Evolutionary conservation across 2,888 invertebrate genomes (phyloP), one percentile per base, ranked within the genome.

Genomic region (Volucella bombylans): DNA sequence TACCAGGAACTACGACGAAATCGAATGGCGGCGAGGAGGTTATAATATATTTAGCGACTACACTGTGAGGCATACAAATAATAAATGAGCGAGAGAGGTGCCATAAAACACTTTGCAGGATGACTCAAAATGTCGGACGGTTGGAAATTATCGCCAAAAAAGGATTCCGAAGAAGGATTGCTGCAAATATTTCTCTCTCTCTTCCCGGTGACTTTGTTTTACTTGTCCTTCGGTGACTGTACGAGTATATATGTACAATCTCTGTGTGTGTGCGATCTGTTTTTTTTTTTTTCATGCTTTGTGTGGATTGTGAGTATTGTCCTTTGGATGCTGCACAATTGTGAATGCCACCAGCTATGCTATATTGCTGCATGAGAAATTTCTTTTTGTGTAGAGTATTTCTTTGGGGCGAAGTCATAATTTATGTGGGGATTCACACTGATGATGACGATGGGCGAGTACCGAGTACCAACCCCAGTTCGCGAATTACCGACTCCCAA

Each of bases 61-160:
- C 85, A 72, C 81, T 83, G 79, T 82, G 82, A 82, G 76, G 86
- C 80, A 83, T 80, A 86, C 86, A 86, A 86, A 86, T 86, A 83
- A 86, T 86, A 86, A 83, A 86, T 86, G 86, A 83, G 83, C 83
- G 83, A 86, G 72, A 83, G 86, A 79, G 83, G 83, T 82, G 86
- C 86, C 86, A 86, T 86, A 86, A 86, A 83, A 86, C 83, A 86
- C 82, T 82, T 79, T 82, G 79, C 79, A 83, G 83, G 83, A 83
- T 86, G 79, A 83, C 80, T 80, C 83, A 86, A 86, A 85, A 85
- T 85, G 85, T 85, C 85, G 85, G 85, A 81, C 85, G 81, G 85
- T 72, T 6, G 81, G 85, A 85, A 85, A 85, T 85, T 85, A 85
- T 85, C 85, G 81, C 85, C 85, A 77, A 85, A 85, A 85, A 85